phyloP scores from a whole-genome alignment of 2,113 vertebrate species.

The Canis aureus region DNA sequence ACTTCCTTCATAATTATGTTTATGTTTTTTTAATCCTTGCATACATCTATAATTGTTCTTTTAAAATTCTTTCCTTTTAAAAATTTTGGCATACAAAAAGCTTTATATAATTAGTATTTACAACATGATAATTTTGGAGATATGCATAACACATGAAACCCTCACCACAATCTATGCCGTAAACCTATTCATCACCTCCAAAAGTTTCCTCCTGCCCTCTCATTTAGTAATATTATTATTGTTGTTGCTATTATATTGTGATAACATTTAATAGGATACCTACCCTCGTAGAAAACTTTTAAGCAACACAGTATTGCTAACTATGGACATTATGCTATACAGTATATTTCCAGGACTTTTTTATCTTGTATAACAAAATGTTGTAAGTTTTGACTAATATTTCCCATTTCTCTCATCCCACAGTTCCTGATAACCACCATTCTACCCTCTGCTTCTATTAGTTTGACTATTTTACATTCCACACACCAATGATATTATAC shows the following conservation, averaged over 20 bases:
- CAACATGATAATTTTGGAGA: neutral
- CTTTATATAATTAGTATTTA: neutral
- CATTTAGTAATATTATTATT: neutral
- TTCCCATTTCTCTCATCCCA: neutral
- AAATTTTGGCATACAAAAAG: neutral
- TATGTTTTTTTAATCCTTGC: neutral
- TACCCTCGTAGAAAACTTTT: neutral
- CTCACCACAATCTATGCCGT: neutral
- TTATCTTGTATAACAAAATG: neutral
- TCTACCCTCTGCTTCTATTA: neutral
- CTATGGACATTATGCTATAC: neutral
- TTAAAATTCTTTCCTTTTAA: neutral
- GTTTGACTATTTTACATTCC: neutral
- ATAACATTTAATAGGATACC: neutral
- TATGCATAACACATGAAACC: neutral
- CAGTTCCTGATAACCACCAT: neutral
- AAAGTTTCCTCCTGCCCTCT: neutral
- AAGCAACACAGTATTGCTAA: neutral
- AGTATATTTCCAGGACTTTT: neutral
- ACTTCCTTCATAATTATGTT: neutral
- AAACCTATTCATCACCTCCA: neutral
- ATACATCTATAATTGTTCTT: neutral
- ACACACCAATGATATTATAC: neutral
- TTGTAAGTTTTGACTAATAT: neutral
- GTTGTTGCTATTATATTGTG: neutral